Base-by-base conservation (phyloP, 2,888 invertebrate genomes). In the Noctua janthina region DNA sequence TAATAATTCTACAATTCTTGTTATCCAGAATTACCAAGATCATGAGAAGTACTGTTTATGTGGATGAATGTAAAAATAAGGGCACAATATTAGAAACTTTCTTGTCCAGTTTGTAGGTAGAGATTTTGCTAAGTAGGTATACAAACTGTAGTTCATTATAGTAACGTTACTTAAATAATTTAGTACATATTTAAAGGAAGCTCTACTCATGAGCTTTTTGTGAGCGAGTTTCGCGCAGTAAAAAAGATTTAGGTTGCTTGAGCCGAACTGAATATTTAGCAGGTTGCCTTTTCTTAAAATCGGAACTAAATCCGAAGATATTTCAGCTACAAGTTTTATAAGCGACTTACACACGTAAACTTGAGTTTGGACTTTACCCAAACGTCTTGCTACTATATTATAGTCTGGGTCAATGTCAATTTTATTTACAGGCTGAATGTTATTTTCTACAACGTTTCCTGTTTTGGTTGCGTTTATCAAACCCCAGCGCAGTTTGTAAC, bases 181-280 rank as follows among this genome's bases (percentile, higher is more conserved):
- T 56, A n/a, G n/a, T 56, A 23, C 56, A 10, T 29, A 29, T 29
- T 75, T 71, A 72, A n/a, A 39, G 15, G 7, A 29, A 20, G 43
- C 10, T 23, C 29, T 43, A 43, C 4, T 23, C 15, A 29, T 17
- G 74, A 29, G 29, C 29, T 2, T 64, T 79, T 71, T 71, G 29
- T 78, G 71, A 66, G 29, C 11, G 54, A 20, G 70, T 62, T 62
- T n/a, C 29, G 66, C 35, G 56, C 71, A 5, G 46, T 56, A 79
- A 56, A 79, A 64, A 79, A 79, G 46, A 66, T 80, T 79, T 66
- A 70, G 11, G 11, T 39, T n/a, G 39, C 54, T 66, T 79, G 70
- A 66, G 54, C 68, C 46, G 17, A 49, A 66, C 13, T 66, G n/a
- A 79, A 71, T 79, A 79, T 79, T 70, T 23, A 70, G 46, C 35